Base-by-base conservation (phyloP, 37 sponge, comb jelly and placozoan genomes). In the Dysidea cf. avara region DNA sequence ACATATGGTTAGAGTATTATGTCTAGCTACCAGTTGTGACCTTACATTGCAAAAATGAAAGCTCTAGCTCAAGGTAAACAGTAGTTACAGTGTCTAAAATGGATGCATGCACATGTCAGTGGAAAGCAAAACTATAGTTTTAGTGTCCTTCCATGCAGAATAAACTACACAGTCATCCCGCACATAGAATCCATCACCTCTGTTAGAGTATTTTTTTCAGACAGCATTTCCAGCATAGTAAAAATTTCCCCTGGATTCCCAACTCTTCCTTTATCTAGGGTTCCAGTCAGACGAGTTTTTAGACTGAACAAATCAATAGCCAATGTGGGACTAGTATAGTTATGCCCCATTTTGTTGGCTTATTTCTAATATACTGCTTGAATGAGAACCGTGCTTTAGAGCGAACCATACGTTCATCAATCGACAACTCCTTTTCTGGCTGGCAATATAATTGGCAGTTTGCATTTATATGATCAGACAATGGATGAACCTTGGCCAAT, bases 91-190 rank as follows among this genome's bases (percentile, higher is more conserved):
- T n/a, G n/a, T n/a, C n/a, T n/a, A n/a, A n/a, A n/a, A n/a, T n/a
- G n/a, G n/a, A n/a, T n/a, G n/a, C n/a, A n/a, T n/a, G n/a, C n/a
- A n/a, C n/a, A n/a, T n/a, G n/a, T n/a, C n/a, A n/a, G 38, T 72
- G 39, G 38, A 57, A 1, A 76, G 2, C 1, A 76, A 12, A 33
- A 47, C 21, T 36, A 76, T 64, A 25, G 53, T 43, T 6, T 29
- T 43, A 36, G 49, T 76, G 37, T 76, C 77, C 66, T 24, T 56
- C 74, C 74, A 72, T 18, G 46, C 25, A 2, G 28, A 20, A 34
- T 72, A 59, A 7, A 72, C 61, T 20, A 28, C 7, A 18, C 21
- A 21, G n/a, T 40, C 43, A 18, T 58, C 74, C 6, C 61, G 39
- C 16, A 58, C 26, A 25, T 72, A 72, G 59, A 26, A 59, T 3